Conservation (phyloP, 1,140 invertebrate species). For the Drosophila willistoni region DNA sequence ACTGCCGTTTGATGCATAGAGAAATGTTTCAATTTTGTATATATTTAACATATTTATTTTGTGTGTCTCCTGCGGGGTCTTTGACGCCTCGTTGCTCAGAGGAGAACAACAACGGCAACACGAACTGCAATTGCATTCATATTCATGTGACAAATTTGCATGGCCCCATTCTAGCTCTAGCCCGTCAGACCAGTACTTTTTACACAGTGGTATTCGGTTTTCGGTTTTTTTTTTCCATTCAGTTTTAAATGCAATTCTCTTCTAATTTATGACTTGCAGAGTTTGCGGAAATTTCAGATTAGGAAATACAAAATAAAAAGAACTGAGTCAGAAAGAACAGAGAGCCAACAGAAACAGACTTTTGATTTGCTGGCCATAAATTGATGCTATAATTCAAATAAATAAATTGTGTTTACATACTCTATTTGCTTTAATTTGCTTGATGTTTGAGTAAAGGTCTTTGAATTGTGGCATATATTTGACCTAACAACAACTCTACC, state of each 20-base stretch:
- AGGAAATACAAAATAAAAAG: slow-evolving; percentile 1
- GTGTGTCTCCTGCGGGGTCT: slow-evolving; percentile 38
- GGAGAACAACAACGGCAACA: neutral
- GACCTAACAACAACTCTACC: too few species aligned
- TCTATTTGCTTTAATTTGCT: too few species aligned
- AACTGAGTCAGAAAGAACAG: neutral
- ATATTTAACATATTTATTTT: slow-evolving; percentile 41
- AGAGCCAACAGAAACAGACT: neutral
- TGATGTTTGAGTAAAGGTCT: too few species aligned
- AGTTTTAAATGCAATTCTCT: slow-evolving; percentile 7
- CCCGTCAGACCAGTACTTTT: neutral
- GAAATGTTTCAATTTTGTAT: slow-evolving; percentile 60
- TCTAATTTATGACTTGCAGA: slow-evolving; percentile 10
- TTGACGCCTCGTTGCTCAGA: slow-evolving; percentile 44
- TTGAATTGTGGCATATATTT: neutral
- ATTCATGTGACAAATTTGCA: slow-evolving; percentile 31
- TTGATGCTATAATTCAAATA: neutral
- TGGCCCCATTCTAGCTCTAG: slow-evolving; percentile 12
- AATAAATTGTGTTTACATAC: neutral
- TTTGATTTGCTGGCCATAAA: neutral
- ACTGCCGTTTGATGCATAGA: slow-evolving; percentile 67
- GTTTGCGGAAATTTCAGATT: slow-evolving; percentile 8
- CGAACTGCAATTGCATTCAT: slow-evolving; percentile 23
- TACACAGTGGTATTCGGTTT: slow-evolving; percentile 1
- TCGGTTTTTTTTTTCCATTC: slow-evolving; percentile 9